Base-by-base conservation (phyloP, 2,888 invertebrate genomes). In the Amitus sp. region DNA sequence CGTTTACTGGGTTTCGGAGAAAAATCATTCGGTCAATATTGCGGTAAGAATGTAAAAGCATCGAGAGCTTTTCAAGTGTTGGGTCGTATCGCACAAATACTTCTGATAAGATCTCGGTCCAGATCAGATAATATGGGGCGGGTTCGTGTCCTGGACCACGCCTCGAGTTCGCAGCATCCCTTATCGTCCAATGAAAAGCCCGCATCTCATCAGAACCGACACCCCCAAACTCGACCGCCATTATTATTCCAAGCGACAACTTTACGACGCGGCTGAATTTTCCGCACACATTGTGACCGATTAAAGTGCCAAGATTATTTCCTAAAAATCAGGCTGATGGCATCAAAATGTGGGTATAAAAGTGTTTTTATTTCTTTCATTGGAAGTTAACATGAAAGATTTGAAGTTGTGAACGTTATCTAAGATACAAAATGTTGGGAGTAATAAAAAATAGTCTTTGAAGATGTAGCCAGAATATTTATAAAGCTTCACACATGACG, bases 71-170 rank as follows among this genome's bases (percentile, higher is more conserved):
- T 37, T 19, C 49, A 47, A 17, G 56, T 48, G 56, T 39, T 52
- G 52, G 39, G 49, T 48, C 50, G 39, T 48, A 52, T 56, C 52
- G 27, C 56, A 52, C 45, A 52, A 52, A 52, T 34, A 49, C 56
- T 43, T 61, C 52, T 61, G 61, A 56, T 56, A 56, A 61, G 52
- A 61, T 56, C 61, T 61, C 27, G 43, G 39, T 20, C 7, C 34
- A 30, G 23, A 17, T 47, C 45, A 33, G 47, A 60, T 55, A 33
- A 55, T 39, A 54, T 47, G 43, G 52, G 61, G 61, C 55, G 55
- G 51, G 37, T 47, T 51, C 30, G 33, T 43, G 43, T 19, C 13
- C 18, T 39, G 55, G 39, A 55, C 61, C 61, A 61, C 61, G 61
- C 61, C 61, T 55, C 45, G 23, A 39, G 23, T 39, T 51, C 39